Base-by-base conservation (phyloP, 2,113 vertebrate genomes). In the Otis tarda region DNA sequence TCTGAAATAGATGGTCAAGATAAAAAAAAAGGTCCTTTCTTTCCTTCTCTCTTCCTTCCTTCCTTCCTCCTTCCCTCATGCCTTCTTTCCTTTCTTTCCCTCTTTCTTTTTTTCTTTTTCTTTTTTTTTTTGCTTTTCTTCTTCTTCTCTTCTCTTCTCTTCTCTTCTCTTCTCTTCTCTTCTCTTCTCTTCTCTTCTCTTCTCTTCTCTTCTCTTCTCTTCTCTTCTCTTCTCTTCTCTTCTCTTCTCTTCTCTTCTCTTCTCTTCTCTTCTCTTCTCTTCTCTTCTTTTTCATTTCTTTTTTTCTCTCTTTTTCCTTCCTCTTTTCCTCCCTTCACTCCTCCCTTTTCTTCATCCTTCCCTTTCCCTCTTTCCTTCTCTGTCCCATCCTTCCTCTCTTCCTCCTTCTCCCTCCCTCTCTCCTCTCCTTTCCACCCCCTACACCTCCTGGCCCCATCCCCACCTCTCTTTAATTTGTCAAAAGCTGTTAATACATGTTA, bases 251-350 rank as follows among this genome's bases (percentile, higher is more conserved):
- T 12, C 15, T 22, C 17, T 24, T 25, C 4, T 24, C 17, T 24
- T 16, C 4, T 10, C 5, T 12, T 5, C 2, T 3, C 15, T 20
- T 4, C 4, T n/a, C n/a, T n/a, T n/a, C n/a, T n/a, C n/a, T n/a
- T n/a, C n/a, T 5, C 12, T 9, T 5, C 12, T 9, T 7, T 16
- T 12, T n/a, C n/a, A n/a, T n/a, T n/a, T n/a, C n/a, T 8, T 10
- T 23, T 12, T 52, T 25, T 25, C 24, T 24, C 49, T 50, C 25
- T 5, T 22, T 21, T 37, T 33, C 5, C n/a, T 21, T 22, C 27
- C 17, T 35, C 1, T 50, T 47, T 71, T 33, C 22, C 14, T 45
- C 9, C 3, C 8, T 23, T 33, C 12, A 3, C 7, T 16, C 7
- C 6, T 30, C 10, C 2, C 14, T 23, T 47, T 37, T 13, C 12